phyloP scores from a whole-genome alignment of 1,140 invertebrate species.

The Helicoverpa zea region DNA sequence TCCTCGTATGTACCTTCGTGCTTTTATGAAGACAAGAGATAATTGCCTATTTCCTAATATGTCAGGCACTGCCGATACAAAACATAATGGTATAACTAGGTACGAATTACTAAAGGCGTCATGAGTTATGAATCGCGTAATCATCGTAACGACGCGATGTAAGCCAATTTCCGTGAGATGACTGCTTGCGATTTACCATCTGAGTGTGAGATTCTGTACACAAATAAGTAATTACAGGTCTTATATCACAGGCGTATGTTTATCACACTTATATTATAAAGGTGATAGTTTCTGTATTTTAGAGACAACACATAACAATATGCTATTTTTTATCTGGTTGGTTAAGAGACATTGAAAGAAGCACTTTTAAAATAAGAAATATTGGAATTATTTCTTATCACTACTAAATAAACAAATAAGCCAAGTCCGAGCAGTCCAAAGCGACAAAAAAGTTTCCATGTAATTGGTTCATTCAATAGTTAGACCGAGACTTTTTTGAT shows the following conservation, averaged over 20 bases:
- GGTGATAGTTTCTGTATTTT: too few species aligned
- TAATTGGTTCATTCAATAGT: constrained; percentile 35
- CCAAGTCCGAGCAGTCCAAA: background rate
- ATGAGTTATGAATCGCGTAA: constrained; percentile 16
- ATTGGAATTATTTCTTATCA: background rate
- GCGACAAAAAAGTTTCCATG: background rate
- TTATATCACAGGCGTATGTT: too few species aligned
- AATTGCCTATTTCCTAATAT: too few species aligned
- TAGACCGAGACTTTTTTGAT: constrained; percentile 13
- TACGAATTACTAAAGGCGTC: background rate
- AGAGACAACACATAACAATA: too few species aligned
- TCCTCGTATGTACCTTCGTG: too few species aligned
- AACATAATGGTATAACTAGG: background rate
- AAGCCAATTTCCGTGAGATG: constrained; percentile 20
- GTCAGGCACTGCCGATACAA: background rate
- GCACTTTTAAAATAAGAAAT: too few species aligned
- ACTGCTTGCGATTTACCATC: constrained; percentile 1
- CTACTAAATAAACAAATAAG: background rate
- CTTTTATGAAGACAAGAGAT: too few species aligned
- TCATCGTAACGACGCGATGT: background rate
- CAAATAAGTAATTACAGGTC: too few species aligned
- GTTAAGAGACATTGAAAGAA: too few species aligned
- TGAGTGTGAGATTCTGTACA: too few species aligned
- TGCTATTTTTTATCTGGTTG: too few species aligned
- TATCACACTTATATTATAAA: too few species aligned